Evolutionary conservation across 2,113 vertebrate genomes (phyloP), one percentile per base, ranked within the genome.

Genomic region (Amazona vittata): DNA sequence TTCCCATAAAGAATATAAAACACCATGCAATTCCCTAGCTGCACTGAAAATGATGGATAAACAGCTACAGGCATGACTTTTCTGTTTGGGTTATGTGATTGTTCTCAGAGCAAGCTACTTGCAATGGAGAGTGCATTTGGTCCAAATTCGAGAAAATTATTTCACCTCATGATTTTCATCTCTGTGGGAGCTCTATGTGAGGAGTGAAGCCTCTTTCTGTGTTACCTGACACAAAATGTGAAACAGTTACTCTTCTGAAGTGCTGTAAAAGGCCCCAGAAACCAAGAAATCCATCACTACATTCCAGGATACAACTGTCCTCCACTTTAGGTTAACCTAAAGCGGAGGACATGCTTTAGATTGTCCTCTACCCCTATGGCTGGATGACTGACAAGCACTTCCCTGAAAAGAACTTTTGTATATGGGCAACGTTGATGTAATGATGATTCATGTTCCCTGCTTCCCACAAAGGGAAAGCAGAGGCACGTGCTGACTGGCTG

Each of bases 171-270:
- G 88, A 90, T 90, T 88, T 92, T 90, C 95, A 79, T 94, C 95
- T 93, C 97, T 91, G 65, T 95, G 94, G 93, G 95, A 95, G 78
- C 53, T 75, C 57, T 84, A 1, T 59, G 69, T 75, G 93, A 95
- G 71, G 78, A 96, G 65, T 92, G 86, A 94, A 96, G 79, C 69
- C 92, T 93, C 89, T 90, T 83, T 96, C 85, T 85, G 69, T 88
- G 83, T 94, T 97, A 97, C 88, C 96, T 94, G 92, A 86, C 86
- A 96, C 78, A 89, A 93, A 81, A 96, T 86, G 75, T 70, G 79
- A 83, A 96, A 25, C 89, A 89, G 62, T 85, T 91, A 70, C 79
- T 93, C 69, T 86, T 89, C 69, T 90, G 46, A 94, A 94, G 88
- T 95, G 67, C 76, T 79, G 41, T 78, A 59, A 89, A 93, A 67